Conservation (phyloP, 2,888 invertebrate genomes). For the Trichopoda pennipes region DNA sequence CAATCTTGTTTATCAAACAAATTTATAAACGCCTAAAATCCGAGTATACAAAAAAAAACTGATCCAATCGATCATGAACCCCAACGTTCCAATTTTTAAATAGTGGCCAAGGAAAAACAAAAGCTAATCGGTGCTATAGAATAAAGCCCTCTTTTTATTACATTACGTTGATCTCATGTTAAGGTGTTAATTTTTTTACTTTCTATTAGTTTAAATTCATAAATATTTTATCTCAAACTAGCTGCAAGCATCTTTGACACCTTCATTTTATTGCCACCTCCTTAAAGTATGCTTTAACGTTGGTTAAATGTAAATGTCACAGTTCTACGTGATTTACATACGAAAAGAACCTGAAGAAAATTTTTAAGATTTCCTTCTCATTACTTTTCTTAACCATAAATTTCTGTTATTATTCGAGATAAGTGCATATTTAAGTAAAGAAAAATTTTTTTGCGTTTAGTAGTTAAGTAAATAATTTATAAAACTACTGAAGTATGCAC, state of each 20-base stretch:
- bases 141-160: too few species aligned
- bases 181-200: too few species aligned
- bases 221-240: background rate
- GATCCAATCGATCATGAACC: too few species aligned
- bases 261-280: background rate
- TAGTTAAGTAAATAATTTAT: background rate
- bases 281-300: slow-evolving; percentile 23
- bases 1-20: too few species aligned
- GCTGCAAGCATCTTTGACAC: background rate
- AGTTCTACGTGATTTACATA: background rate
- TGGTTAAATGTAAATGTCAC: background rate
- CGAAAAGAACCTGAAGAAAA: background rate
- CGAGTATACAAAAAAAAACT: too few species aligned
- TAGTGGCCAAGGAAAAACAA: too few species aligned
- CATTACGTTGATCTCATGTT: too few species aligned
- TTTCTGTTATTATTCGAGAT: slow-evolving; percentile 22
- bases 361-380: background rate
- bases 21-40: too few species aligned
- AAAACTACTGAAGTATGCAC: slow-evolving; percentile 21
- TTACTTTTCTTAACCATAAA: background rate
- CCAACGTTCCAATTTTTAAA: too few species aligned
- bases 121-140: too few species aligned
- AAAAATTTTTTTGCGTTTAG: background rate
- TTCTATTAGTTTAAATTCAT: too few species aligned
- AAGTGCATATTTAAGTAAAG: background rate